Conservation (phyloP, 2,113 vertebrate genomes). For the Fregata magnificens region DNA sequence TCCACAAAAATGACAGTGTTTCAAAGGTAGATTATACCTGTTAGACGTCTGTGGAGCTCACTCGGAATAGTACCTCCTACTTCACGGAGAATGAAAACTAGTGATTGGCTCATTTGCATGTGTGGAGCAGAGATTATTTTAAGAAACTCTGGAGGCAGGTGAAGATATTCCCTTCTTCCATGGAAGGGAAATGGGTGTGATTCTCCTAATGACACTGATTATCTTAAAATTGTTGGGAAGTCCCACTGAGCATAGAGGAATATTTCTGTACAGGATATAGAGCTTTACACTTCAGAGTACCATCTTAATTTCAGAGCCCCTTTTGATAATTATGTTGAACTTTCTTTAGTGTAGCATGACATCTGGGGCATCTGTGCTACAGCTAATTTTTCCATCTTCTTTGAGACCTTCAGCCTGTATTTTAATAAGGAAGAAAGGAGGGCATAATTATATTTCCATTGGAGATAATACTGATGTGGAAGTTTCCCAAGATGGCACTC, state of each 20-base stretch:
- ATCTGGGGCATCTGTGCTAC: not conserved
- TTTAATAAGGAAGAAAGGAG: not conserved
- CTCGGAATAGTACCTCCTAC: not conserved
- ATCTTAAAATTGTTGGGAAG: not conserved
- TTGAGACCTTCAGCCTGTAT: not conserved
- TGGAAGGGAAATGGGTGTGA: not conserved
- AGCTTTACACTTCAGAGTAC: not conserved
- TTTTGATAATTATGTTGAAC: not conserved
- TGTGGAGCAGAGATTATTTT: not conserved
- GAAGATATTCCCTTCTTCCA: not conserved
- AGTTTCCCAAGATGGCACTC: not conserved
- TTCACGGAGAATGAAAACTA: not conserved
- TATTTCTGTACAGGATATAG: not conserved
- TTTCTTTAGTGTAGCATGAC: not conserved
- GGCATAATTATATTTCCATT: not conserved
- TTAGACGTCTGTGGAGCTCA: not conserved
- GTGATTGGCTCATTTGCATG: not conserved
- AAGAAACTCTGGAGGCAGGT: not conserved
- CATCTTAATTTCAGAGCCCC: not conserved
- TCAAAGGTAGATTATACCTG: not conserved
- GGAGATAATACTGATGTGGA: not conserved
- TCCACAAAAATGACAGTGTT: not conserved
- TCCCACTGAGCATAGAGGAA: not conserved
- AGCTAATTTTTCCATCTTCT: not conserved
- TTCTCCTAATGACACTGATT: not conserved